These are phyloP conservation scores for Chaetogeoica ovagalla DNA, from an alignment of 2,888 invertebrate genomes.

Conservation along the genomic window DNA sequence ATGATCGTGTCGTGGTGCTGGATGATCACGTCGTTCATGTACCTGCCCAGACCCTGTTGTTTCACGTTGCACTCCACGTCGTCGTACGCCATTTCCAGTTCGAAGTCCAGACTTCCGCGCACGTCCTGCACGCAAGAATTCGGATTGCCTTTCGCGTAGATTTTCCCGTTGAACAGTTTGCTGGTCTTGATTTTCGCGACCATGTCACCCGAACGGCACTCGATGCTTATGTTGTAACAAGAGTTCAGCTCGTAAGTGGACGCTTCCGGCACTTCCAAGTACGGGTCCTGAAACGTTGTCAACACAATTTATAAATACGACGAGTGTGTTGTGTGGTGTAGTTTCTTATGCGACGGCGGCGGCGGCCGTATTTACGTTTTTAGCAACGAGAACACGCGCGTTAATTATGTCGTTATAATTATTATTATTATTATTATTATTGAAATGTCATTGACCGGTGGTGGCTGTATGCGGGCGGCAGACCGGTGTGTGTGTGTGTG, in stretches of 20 bases:
- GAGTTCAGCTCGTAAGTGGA: constrained; percentile 89
- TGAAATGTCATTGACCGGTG: constrained; percentile 25
- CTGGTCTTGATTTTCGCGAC: constrained; percentile 88
- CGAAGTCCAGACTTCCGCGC: constrained; percentile 84
- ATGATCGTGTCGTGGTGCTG: constrained; percentile 95
- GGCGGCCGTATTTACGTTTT: too few species aligned
- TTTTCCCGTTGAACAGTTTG: constrained; percentile 89
- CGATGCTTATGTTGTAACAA: constrained; percentile 92
- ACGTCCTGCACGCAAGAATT: constrained; percentile 90
- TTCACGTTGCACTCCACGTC: constrained; percentile 91
- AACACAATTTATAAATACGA: too few species aligned
- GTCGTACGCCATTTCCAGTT: constrained; percentile 87
- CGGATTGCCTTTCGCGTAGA: constrained; percentile 92
- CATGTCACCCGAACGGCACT: constrained; percentile 91
- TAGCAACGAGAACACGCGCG: too few species aligned
- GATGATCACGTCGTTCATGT: constrained; percentile 89
- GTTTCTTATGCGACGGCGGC: too few species aligned
- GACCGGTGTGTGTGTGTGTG: constrained; percentile 6
- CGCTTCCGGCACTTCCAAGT: constrained; percentile 86
- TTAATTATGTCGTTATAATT: too few species aligned
- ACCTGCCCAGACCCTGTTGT: constrained; percentile 83
- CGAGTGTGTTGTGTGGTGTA: too few species aligned
- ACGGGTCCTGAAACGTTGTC: constrained; percentile 70
- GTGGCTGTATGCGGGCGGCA: constrained; percentile 11
- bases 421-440: too few species aligned